A percentile compares a stretch with the other conserved stretches of the same genome.
phyloP scores from a whole-genome alignment of 2,888 invertebrate species.

The Clusia tigrina region DNA sequence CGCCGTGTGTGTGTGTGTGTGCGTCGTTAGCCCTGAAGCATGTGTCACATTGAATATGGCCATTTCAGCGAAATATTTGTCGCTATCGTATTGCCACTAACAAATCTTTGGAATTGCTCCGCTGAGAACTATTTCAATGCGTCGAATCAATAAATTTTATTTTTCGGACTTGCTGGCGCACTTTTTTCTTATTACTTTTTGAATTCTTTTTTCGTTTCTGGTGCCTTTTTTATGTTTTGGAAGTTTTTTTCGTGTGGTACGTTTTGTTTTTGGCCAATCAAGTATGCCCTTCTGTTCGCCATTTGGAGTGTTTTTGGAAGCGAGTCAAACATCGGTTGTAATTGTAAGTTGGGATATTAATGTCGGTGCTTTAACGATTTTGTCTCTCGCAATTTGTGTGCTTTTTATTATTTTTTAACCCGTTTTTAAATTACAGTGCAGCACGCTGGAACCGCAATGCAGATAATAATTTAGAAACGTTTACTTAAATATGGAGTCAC shows the following conservation, averaged over 20 bases:
- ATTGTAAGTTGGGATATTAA: constrained; percentile 6
- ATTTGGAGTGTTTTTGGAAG: not conserved
- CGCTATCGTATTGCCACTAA: constrained; percentile 32
- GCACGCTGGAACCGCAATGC: no score
- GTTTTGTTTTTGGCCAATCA: not conserved
- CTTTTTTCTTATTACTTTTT: not conserved
- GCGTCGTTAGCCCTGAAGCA: constrained; percentile 3
- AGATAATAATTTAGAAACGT: no score
- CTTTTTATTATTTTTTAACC: not conserved
- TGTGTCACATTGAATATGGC: constrained; percentile 24
- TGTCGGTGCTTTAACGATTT: constrained; percentile 4
- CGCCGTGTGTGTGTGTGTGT: not conserved
- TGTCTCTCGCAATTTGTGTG: not conserved
- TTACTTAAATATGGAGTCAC: no score
- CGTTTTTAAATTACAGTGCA: not conserved
- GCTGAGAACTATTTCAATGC: constrained; percentile 60
- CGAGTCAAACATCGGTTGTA: constrained; percentile 9
- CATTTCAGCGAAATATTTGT: constrained; percentile 41
- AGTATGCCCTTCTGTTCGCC: not conserved
- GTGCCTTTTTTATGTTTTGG: not conserved
- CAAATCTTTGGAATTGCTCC: constrained; percentile 60
- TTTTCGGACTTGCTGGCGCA: constrained; percentile 5
- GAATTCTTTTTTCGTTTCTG: not conserved
- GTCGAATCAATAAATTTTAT: constrained; percentile 58
- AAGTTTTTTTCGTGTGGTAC: not conserved